Evolutionary conservation across 2,888 invertebrate species (phyloP), one percentile per base, ranked within the genome.

Genomic region (Microctonus aethiopoides): DNA sequence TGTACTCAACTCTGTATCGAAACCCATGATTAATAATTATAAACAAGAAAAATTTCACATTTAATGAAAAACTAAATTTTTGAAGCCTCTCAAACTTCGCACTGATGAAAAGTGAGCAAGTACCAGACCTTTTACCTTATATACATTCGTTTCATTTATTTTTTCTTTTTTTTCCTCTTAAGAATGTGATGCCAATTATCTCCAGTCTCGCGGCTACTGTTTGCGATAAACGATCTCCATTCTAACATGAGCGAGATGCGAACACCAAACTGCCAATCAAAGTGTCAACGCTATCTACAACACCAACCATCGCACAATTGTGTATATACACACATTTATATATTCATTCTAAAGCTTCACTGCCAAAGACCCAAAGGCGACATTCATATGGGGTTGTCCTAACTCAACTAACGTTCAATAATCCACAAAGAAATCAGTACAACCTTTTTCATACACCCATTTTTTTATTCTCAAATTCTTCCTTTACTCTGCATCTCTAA

Each of bases 231-330:
- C 68, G 67, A 72, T 72, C 70, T 61, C 51, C 56, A 56, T 39
- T 39, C 24, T 26, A 51, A 61, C 29, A 34, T n/a, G 63, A 54
- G 72, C 65, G 67, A 70, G 39, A 39, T 70, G 70, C 66, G 54
- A 64, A 73, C 72, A 72, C 74, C 64, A 68, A 61, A 65, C 80
- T 81, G 79, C 75, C 83, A 81, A 80, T 82, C 81, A 83, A 83
- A 67, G 75, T 80, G 80, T 79, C 80, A 80, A 78, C 79, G 80
- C 77, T 80, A 81, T 84, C 80, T 79, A n/a, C n/a, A n/a, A 67
- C 36, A n/a, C 16, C 13, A 39, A 13, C 13, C 11, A 20, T 26
- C 9, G 36, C 11, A 24, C 9, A 22, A 5, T 29, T 59, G 54
- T 32, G 34, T 46, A 46, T 60, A n/a, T 11, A 10, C 6, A 4